phyloP scores from a whole-genome alignment of 2,113 vertebrate genomes.

The mouse (Mus musculus) region DNA sequence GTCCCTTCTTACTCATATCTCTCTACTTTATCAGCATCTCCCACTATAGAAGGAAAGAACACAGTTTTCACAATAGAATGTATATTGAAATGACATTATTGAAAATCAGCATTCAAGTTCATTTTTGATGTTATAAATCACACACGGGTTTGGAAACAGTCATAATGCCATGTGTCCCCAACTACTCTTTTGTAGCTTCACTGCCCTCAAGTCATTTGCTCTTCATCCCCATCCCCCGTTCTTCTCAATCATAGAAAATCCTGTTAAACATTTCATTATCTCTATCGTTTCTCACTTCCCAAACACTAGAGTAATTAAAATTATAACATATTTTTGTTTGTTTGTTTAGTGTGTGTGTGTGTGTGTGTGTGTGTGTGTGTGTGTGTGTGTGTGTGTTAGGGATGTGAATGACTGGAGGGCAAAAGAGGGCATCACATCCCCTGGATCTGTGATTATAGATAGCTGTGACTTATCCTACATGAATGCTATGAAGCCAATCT shows the following conservation, averaged over 20 bases:
- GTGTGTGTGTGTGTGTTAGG: not conserved
- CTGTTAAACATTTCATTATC: not conserved
- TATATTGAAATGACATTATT: not conserved
- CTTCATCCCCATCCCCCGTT: not conserved
- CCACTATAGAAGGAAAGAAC: no score
- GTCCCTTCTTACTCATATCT: no score
- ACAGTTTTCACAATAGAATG: not conserved
- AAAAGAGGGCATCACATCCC: not conserved
- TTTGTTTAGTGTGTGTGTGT: not conserved
- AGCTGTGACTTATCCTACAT: not conserved
- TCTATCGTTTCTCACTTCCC: not conserved
- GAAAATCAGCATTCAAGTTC: not conserved
- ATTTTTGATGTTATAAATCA: not conserved
- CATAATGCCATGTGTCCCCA: accelerated
- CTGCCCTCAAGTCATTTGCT: not conserved
- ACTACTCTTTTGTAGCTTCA: not conserved
- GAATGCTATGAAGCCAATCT: not conserved
- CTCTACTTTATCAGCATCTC: not conserved
- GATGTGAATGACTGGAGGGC: not conserved
- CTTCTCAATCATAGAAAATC: accelerated
- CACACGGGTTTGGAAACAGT: not conserved
- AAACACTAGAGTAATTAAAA: not conserved
- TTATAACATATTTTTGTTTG: no score
- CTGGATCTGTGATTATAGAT: not conserved
- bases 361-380: not conserved